Evolutionary conservation across 2,113 vertebrate genomes (phyloP).

Genomic region (Brachionichthys hirsutus): DNA sequence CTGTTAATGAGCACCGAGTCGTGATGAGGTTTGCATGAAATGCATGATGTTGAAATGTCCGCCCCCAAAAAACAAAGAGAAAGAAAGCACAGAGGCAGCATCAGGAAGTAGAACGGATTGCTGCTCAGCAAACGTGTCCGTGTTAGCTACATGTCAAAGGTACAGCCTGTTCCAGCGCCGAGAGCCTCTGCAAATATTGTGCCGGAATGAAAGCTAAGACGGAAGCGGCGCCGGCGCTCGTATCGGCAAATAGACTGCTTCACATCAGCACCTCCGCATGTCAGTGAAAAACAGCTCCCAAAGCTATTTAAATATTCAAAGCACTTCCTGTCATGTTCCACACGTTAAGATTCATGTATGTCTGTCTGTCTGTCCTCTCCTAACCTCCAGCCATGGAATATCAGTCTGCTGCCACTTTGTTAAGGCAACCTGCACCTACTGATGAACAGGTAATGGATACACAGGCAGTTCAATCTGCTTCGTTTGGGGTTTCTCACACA

Average conservation of each 20-base stretch:
- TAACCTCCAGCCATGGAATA: constrained; percentile 7
- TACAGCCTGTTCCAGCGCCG: constrained; percentile 23
- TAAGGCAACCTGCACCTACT: constrained; percentile 59
- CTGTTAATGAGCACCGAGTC: background rate
- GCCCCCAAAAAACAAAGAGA: no score
- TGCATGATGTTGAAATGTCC: background rate
- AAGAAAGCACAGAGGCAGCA: background rate
- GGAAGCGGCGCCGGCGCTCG: constrained; percentile 8
- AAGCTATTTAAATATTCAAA: no score
- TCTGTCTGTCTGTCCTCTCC: constrained; percentile 1
- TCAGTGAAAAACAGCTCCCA: background rate
- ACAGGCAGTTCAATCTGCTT: constrained; percentile 9
- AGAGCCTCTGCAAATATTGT: constrained; percentile 35
- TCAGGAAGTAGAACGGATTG: constrained; percentile 26
- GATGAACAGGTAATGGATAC: constrained; percentile 63
- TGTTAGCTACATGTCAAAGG: constrained; percentile 46
- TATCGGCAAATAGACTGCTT: constrained; percentile 19
- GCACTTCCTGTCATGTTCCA: no score
- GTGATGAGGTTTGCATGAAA: no score
- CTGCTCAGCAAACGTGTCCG: constrained; percentile 41
- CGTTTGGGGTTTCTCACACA: constrained; percentile 1
- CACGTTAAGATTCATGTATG: no score
- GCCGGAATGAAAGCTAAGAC: constrained; percentile 31
- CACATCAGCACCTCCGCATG: constrained; percentile 5
- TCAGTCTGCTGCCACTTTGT: constrained; percentile 17